Evolutionary conservation across 1,140 invertebrate species (phyloP), one percentile per base, ranked within the genome.

Genomic region (Camponotus floridanus): DNA sequence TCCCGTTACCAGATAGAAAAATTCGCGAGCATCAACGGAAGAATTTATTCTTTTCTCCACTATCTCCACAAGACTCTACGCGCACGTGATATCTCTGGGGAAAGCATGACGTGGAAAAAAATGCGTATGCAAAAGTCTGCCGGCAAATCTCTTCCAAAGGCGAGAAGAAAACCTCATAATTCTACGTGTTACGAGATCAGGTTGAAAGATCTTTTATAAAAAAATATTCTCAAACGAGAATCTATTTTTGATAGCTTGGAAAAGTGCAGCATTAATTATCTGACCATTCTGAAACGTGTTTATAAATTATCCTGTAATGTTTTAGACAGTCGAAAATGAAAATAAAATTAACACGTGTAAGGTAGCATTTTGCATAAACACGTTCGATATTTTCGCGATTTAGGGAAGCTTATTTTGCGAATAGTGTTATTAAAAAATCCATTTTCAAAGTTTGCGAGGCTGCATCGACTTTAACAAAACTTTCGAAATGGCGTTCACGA

Each of bases 1-100:
- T 79, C 45, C 55, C 62, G 42, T 79, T 39, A 68, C n/a, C 31
- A 13, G 33, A 55, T 67, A 79, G 76, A 55, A 79, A 68, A 67
- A 67, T 51, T 79, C n/a, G 62, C 62, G 36, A 51, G 33, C 42
- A 51, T 13, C 33, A 21, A 15, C 64, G 31, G n/a, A 31, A 65
- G 62, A 51, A 79, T 79, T 79, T 79, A 79, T 79, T 79, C 42
- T 67, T 68, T 79, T 68, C 76, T 79, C 31, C 76, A 21, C 31
- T 67, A 78, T 78, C 61, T 78, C 42, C 67, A n/a, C 61, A 51
- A 62, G 62, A 62, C 8, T 68, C 55, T 18, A 31, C 55, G 31
- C 31, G 42, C 31, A 79, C 62, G 62, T 68, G 62, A 79, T 79
- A 79, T 68, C 76, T 79, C 76, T 36, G 5, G 62, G 45, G 76